Evolutionary conservation across 2,113 vertebrate genomes (phyloP).

Genomic region (Actinemys pallida): DNA sequence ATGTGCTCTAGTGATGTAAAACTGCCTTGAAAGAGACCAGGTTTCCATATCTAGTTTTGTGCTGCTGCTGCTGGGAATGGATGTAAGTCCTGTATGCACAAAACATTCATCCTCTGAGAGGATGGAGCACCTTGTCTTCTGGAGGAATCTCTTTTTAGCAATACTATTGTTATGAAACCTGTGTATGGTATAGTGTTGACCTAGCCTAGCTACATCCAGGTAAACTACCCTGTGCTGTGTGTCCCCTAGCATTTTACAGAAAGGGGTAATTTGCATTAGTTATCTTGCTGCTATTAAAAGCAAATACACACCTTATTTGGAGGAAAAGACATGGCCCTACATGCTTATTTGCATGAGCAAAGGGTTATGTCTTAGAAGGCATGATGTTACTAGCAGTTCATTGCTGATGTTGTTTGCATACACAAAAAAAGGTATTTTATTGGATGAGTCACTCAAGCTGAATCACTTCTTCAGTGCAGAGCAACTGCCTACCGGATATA

Average conservation of each 20-base stretch:
- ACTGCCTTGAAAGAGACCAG: neutral
- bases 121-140: neutral
- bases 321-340: neutral
- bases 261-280: neutral
- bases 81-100: neutral
- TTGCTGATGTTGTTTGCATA: neutral
- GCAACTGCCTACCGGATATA: accelerated
- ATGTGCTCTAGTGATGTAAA: neutral
- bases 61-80: neutral
- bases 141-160: too few relatives aligned
- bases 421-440: neutral
- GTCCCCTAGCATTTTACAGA: neutral
- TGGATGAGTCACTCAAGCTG: neutral
- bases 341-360: neutral
- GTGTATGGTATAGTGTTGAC: neutral
- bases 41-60: neutral
- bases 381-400: neutral
- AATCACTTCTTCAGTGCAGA: neutral
- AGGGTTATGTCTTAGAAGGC: neutral
- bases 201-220: neutral
- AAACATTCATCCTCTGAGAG: neutral
- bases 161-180: neutral
- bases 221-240: neutral
- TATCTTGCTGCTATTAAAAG: neutral
- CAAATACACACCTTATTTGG: neutral